Evolutionary conservation across 1,140 invertebrate genomes (phyloP), one percentile per base, ranked within the genome.

Genomic region (Listronotus bonariensis): DNA sequence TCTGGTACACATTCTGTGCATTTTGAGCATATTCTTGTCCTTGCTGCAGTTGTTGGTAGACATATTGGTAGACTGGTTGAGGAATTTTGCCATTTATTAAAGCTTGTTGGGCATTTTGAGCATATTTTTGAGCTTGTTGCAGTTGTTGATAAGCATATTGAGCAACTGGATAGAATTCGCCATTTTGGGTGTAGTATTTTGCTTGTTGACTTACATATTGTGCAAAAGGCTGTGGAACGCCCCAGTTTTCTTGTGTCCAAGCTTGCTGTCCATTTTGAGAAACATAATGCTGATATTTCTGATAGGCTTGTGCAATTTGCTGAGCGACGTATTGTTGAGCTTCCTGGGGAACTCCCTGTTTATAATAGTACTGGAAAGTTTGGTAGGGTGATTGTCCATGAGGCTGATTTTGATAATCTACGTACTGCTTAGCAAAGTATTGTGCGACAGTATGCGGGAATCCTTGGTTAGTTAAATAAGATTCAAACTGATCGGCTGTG

Each of bases 351-450:
- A 62, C 15, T 20, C 26, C 40, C 32, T 62, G 36, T 14, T 53
- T 7, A 11, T 31, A 45, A 49, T 20, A 62, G 38, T 62, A 62
- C n/a, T 46, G 59, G 59, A 62, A 62, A 45, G 52, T 52, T 11
- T 38, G 10, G 11, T 54, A 62, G 12, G 59, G 59, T 6, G 59
- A 34, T 40, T 62, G 48, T 18, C 52, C 43, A 38, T 62, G 53
- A 8, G 59, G 38, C 31, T 38, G 20, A 18, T 17, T 36, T 17
- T 53, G 32, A 32, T 20, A 38, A 45, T 11, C 17, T 62, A 53
- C 59, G 32, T 62, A 62, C 32, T 62, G 59, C n/a, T 62, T 5
- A 12, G 36, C 26, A 20, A 62, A 32, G 34, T 53, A 62, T 0
- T 62, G 10, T 12, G 41, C 59, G 12, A 62, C 51, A 17, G 42